These are phyloP conservation scores for Bhutanitis thaidina DNA, from an alignment of 2,888 invertebrate species.

Conservation along the genomic window DNA sequence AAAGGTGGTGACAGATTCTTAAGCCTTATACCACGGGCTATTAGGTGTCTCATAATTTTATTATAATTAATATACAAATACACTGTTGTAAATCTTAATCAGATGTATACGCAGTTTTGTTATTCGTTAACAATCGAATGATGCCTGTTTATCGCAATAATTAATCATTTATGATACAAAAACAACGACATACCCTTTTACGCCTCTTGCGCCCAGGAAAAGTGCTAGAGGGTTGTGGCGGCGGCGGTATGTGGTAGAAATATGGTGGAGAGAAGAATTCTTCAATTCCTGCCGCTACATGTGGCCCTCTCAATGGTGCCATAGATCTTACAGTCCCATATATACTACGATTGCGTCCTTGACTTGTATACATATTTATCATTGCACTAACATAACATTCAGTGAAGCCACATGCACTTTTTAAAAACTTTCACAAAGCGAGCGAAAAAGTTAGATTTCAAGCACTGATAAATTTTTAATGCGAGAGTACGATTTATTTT, in stretches of 20 bases:
- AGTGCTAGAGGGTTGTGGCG: slow-evolving; percentile 62
- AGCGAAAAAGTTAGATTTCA: slow-evolving; percentile 30
- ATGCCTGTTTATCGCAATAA: neutral
- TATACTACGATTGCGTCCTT: slow-evolving; percentile 53
- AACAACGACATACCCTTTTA: slow-evolving; percentile 51
- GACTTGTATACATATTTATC: slow-evolving; percentile 61
- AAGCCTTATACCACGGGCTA: too few species aligned
- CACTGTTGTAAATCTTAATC: too few species aligned
- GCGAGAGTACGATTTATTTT: slow-evolving; percentile 54
- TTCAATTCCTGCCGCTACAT: slow-evolving; percentile 49
- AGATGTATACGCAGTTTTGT: too few species aligned
- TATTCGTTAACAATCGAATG: too few species aligned
- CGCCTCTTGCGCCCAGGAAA: slow-evolving; percentile 71
- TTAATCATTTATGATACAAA: neutral
- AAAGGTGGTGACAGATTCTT: too few species aligned
- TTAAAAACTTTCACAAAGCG: slow-evolving; percentile 34
- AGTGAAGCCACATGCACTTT: slow-evolving; percentile 30
- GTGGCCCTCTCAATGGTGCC: slow-evolving; percentile 53
- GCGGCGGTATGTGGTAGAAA: slow-evolving; percentile 69
- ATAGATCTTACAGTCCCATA: slow-evolving; percentile 71
- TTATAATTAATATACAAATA: too few species aligned
- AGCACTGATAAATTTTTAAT: slow-evolving; percentile 22
- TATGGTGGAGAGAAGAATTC: slow-evolving; percentile 63
- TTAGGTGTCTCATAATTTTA: too few species aligned
- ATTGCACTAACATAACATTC: slow-evolving; percentile 33